Conservation (phyloP, 53 echinoderm and acorn worm species). For the Echinometra lucunter region DNA sequence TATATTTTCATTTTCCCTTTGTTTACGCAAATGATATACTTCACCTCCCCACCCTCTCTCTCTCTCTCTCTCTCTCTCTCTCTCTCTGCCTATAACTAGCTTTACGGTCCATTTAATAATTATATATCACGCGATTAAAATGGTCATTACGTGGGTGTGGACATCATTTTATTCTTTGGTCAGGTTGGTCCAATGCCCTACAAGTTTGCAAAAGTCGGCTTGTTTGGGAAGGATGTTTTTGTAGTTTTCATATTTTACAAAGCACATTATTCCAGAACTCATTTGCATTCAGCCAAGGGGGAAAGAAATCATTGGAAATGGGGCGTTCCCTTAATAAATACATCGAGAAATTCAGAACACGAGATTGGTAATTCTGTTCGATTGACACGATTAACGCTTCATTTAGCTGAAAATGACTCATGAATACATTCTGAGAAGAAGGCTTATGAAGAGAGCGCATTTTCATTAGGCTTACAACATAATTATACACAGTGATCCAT, state of each 20-base stretch:
- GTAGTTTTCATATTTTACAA: not conserved
- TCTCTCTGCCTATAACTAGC: no score
- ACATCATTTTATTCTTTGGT: no score
- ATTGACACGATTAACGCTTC: conserved; percentile 7
- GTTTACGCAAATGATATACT: no score
- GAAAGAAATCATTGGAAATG: not conserved
- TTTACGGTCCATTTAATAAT: not conserved
- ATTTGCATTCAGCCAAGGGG: not conserved
- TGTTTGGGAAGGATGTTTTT: not conserved
- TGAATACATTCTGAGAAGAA: not conserved
- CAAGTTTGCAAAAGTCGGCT: not conserved
- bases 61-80: no score
- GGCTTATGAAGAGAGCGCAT: not conserved
- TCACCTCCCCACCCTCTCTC: no score
- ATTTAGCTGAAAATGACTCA: not conserved
- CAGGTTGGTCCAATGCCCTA: no score
- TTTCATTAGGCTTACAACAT: conserved; percentile 35
- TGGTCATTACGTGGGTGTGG: not conserved
- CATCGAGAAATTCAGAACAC: conserved; percentile 1
- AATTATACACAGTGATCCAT: conserved; percentile 33
- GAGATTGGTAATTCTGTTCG: not conserved
- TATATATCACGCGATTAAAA: not conserved
- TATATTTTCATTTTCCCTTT: no score
- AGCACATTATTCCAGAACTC: not conserved
- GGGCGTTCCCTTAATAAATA: not conserved